phyloP scores from a whole-genome alignment of 2,797 vertebrate genomes.

The Characodon lateralis region DNA sequence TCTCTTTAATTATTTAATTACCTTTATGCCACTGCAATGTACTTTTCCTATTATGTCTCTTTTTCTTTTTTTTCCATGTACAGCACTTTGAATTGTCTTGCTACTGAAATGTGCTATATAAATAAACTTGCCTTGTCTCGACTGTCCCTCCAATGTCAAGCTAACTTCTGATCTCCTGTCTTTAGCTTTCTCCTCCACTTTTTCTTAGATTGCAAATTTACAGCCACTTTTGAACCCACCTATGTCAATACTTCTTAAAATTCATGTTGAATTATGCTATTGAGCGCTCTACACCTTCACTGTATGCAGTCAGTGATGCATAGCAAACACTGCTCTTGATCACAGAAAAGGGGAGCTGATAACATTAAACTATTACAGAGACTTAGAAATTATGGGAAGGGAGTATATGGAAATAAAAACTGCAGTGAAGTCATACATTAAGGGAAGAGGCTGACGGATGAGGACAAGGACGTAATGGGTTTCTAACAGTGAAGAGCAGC shows the following conservation, averaged over 20 bases:
- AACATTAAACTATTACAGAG: conserved; percentile 61
- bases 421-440: conserved; percentile 38
- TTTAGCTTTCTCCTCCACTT: conserved; percentile 19
- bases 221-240: conserved; percentile 39
- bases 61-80: too few species aligned
- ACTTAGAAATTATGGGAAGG: conserved; percentile 30
- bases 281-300: conserved; percentile 61
- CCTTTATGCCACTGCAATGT: too few species aligned
- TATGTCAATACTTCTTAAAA: conserved; percentile 73
- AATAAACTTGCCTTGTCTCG: too few species aligned
- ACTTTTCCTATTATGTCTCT: too few species aligned
- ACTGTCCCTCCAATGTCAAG: conserved; percentile 42
- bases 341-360: conserved; percentile 42
- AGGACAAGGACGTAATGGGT: conserved; percentile 38
- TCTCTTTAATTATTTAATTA: too few species aligned
- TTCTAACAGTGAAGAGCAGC: conserved; percentile 25
- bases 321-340: conserved; percentile 34
- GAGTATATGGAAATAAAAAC: conserved; percentile 49
- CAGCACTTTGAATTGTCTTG: too few species aligned
- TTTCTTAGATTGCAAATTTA: conserved; percentile 53
- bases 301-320: conserved; percentile 54
- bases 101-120: too few species aligned
- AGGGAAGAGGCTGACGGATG: conserved; percentile 35
- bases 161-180: conserved; percentile 43
- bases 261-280: conserved; percentile 76